Percentiles rank a stretch among this genome's conserved stretches.
Evolutionary conservation across 2,113 vertebrate genomes (phyloP).

Genomic region (Corapipo altera): DNA sequence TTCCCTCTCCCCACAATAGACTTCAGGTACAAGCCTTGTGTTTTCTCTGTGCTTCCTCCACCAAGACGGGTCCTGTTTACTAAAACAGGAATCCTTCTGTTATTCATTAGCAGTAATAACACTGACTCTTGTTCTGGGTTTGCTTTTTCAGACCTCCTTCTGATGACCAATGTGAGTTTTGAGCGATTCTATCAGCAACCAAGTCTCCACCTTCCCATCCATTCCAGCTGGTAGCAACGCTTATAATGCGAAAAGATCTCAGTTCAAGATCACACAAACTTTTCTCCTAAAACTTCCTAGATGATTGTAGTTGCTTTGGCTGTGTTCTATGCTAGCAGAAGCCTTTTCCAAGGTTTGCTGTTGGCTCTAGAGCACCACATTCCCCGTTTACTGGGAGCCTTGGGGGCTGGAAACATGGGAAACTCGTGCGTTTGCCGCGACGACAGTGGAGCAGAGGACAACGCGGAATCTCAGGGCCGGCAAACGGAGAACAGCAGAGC

Average conservation of each 20-base stretch:
- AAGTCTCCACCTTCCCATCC: constrained; percentile 1
- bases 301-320: constrained; percentile 97
- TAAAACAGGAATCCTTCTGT: not conserved
- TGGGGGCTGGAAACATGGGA: constrained; percentile 84
- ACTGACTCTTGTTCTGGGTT: constrained; percentile 30
- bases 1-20: not conserved
- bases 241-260: constrained; percentile 70
- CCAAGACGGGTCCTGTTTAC: not conserved
- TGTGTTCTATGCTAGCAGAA: constrained; percentile 95
- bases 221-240: constrained; percentile 44
- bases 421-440: constrained; percentile 96
- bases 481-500: constrained; percentile 79
- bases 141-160: constrained; percentile 60
- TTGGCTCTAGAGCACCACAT: constrained; percentile 82
- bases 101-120: not conserved
- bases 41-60: not conserved
- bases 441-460: constrained; percentile 91
- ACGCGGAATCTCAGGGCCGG: constrained; percentile 75
- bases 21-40: not conserved
- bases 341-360: constrained; percentile 89
- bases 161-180: constrained; percentile 54
- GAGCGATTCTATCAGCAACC: constrained; percentile 45
- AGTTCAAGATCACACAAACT: constrained; percentile 69
- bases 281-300: constrained; percentile 79
- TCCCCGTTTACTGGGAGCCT: constrained; percentile 78